These are phyloP conservation scores for Noctilio leporinus DNA, from an alignment of 2,113 vertebrate species.

Conservation along the genomic window DNA sequence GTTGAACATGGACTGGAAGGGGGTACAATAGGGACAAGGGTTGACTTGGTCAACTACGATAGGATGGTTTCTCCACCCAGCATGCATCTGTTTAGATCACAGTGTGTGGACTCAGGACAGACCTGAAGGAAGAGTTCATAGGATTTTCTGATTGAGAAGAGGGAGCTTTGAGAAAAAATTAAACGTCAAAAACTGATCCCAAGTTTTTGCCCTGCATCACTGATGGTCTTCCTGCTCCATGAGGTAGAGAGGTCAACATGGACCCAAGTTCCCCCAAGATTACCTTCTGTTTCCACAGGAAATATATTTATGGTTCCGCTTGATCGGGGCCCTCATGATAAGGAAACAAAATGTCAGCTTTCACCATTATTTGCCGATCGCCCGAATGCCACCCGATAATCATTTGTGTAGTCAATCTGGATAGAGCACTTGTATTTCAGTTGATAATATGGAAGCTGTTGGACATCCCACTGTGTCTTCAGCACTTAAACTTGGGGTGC, in stretches of 20 bases:
- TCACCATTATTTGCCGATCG: background rate
- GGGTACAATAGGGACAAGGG: too few species aligned
- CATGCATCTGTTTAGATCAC: background rate
- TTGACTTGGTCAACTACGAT: background rate
- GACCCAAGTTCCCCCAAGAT: background rate
- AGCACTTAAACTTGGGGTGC: fast-evolving
- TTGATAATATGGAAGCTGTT: background rate
- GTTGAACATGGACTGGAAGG: too few species aligned
- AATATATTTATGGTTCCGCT: background rate
- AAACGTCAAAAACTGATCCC: background rate
- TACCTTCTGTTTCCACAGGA: background rate
- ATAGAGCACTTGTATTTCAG: background rate
- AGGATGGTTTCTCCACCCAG: background rate
- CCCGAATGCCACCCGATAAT: background rate
- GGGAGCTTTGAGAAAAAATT: background rate
- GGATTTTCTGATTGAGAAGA: background rate
- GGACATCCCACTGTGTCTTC: fast-evolving
- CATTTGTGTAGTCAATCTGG: background rate
- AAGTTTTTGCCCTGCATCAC: background rate
- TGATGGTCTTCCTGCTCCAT: background rate
- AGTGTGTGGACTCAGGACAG: background rate
- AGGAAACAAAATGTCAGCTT: background rate
- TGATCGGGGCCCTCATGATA: background rate
- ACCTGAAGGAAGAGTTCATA: background rate
- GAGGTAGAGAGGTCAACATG: background rate